These are phyloP conservation scores for Ailuropoda melanoleuca DNA, from an alignment of 2,113 vertebrate genomes.

Conservation along the genomic window DNA sequence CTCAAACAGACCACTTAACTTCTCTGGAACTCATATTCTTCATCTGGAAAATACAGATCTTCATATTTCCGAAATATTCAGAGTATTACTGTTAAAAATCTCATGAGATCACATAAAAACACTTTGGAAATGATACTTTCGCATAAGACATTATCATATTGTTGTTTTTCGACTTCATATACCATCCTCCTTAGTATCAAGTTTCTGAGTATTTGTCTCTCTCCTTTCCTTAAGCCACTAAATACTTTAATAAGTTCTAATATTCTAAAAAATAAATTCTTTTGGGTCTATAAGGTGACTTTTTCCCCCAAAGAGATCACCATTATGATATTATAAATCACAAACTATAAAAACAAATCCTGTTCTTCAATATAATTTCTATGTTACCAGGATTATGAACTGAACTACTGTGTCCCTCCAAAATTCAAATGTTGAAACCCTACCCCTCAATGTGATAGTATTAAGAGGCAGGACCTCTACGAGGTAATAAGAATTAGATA, in stretches of 20 bases:
- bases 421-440: background rate
- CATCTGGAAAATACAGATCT: background rate
- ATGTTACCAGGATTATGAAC: background rate
- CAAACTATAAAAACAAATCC: background rate
- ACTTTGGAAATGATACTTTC: background rate
- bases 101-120: background rate
- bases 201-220: background rate
- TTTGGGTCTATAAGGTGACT: background rate
- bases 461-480: background rate
- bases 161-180: background rate
- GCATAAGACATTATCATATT: background rate
- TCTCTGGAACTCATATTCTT: background rate
- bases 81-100: background rate
- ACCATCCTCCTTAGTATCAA: background rate
- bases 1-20: background rate
- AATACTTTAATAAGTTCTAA: background rate
- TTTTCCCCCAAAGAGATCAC: background rate
- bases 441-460: background rate
- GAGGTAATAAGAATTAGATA: background rate
- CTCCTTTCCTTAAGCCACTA: background rate
- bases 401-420: background rate
- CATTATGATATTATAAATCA: background rate
- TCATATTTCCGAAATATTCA: background rate
- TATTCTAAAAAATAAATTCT: background rate
- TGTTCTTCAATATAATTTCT: background rate